A percentile compares a stretch with the other conserved stretches of the same genome.
phyloP scores from a whole-genome alignment of 1,140 invertebrate species.

The Ladona fulva region DNA sequence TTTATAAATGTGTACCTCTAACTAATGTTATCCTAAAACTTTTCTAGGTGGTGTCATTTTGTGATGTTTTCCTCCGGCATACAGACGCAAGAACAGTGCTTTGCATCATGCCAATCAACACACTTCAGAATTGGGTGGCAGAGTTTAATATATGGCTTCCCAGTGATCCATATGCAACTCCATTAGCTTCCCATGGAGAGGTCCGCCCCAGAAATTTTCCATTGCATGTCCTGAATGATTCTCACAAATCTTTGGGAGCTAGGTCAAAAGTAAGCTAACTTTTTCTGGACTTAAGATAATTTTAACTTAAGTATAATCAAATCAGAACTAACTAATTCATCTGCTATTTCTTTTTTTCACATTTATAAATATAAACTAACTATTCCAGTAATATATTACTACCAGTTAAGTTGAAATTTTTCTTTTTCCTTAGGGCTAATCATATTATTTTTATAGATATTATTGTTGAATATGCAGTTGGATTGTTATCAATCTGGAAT shows the following conservation, averaged over 20 bases:
- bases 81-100: conserved; percentile 83
- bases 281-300: neutral
- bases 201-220: conserved; percentile 67
- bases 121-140: conserved; percentile 94
- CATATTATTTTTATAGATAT: no score
- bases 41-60: conserved; percentile 72
- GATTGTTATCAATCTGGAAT: no score
- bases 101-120: conserved; percentile 98
- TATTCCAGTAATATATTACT: no score
- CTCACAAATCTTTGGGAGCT: conserved; percentile 81
- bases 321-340: no score
- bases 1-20: neutral
- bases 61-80: conserved; percentile 88
- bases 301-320: no score
- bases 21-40: conserved; percentile 20
- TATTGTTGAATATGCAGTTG: no score
- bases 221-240: conserved; percentile 87
- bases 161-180: conserved; percentile 35
- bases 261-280: conserved; percentile 54
- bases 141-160: conserved; percentile 98
- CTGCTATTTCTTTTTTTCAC: no score
- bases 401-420: no score
- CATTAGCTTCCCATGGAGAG: conserved; percentile 23
- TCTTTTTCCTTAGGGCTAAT: no score
- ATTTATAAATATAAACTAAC: no score